Evolutionary conservation across 2,888 invertebrate genomes (phyloP).

Genomic region (Drosophila borborema): DNA sequence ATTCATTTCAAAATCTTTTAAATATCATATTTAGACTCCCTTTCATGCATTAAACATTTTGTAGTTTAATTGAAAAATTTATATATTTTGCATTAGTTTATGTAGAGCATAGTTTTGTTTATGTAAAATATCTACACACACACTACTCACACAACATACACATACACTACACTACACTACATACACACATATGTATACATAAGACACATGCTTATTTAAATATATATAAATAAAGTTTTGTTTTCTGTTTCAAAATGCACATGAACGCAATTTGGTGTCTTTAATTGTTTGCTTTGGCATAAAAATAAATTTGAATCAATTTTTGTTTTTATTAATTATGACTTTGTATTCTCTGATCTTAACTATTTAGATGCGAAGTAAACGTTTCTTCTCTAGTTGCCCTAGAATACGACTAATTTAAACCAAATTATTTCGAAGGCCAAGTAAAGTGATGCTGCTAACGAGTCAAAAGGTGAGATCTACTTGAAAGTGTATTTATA

Average conservation of each 20-base stretch:
- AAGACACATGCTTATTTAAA: slow-evolving; percentile 34
- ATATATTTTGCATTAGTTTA: slow-evolving; percentile 23
- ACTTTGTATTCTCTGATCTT: not conserved
- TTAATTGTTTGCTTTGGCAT: not conserved
- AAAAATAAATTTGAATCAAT: not conserved
- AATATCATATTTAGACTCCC: slow-evolving; percentile 17
- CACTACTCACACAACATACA: slow-evolving; percentile 8
- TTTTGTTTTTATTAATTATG: not conserved
- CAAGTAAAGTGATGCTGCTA: slow-evolving; percentile 37
- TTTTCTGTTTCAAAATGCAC: slow-evolving; percentile 80
- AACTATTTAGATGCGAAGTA: slow-evolving; percentile 47
- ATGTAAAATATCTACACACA: slow-evolving; percentile 52
- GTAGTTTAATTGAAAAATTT: slow-evolving; percentile 37
- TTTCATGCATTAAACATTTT: slow-evolving; percentile 51
- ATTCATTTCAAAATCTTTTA: slow-evolving; percentile 46
- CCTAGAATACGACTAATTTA: slow-evolving; percentile 27
- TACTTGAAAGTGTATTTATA: no score
- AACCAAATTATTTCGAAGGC: slow-evolving; percentile 26
- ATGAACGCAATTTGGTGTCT: slow-evolving; percentile 32
- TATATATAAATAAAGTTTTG: slow-evolving; percentile 81
- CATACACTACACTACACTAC: slow-evolving; percentile 17
- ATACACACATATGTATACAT: slow-evolving; percentile 25
- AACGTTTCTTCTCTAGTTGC: slow-evolving; percentile 50
- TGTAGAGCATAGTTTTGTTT: slow-evolving; percentile 57
- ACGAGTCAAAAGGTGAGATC: slow-evolving; percentile 49